Conservation (phyloP, 2,888 invertebrate genomes). For the Drosophila atripex region DNA sequence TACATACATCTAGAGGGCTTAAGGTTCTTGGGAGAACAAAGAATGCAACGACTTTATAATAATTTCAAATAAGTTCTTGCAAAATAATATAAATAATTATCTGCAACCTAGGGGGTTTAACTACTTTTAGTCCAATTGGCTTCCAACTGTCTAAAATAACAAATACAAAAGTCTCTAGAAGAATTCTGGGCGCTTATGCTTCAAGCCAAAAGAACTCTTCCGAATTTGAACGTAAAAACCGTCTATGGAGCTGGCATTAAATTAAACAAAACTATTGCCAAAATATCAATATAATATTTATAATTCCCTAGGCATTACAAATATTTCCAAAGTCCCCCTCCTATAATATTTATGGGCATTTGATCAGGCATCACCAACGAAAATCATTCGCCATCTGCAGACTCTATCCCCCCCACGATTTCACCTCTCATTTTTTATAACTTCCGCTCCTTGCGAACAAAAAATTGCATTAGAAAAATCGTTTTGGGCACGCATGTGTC, state of each 20-base stretch:
- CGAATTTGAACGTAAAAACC: too few relatives aligned
- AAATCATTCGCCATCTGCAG: constrained; percentile 34
- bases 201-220: too few relatives aligned
- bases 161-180: too few relatives aligned
- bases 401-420: constrained; percentile 9
- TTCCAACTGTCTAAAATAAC: too few relatives aligned
- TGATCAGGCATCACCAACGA: constrained; percentile 30
- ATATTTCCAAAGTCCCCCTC: background rate
- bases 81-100: too few relatives aligned
- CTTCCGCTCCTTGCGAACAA: constrained; percentile 39
- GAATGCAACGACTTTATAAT: background rate
- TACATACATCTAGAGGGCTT: background rate
- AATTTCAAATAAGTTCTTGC: too few relatives aligned
- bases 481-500: constrained; percentile 70
- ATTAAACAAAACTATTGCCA: too few relatives aligned
- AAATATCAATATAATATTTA: too few relatives aligned
- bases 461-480: constrained; percentile 51
- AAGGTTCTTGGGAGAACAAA: background rate
- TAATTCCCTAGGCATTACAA: background rate
- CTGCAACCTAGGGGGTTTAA: too few relatives aligned
- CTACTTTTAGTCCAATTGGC: too few relatives aligned
- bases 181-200: too few relatives aligned
- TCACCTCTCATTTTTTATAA: constrained; percentile 35
- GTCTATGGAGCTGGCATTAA: too few relatives aligned
- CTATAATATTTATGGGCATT: constrained; percentile 19